These are phyloP conservation scores for Kradibia gibbosae DNA, from an alignment of 1,140 invertebrate genomes.

Conservation along the genomic window DNA sequence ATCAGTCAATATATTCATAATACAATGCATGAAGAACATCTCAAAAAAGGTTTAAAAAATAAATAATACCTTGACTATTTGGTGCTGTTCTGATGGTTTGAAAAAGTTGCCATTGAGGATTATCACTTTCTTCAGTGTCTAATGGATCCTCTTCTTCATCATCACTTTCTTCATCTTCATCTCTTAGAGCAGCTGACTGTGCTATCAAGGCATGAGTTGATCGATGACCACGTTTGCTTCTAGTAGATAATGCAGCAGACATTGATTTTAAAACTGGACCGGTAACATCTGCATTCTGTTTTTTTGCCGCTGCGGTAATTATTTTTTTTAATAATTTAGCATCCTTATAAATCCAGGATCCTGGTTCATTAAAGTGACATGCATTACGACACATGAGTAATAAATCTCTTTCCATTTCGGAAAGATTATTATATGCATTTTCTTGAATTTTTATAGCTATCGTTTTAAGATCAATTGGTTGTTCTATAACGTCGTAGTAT, in stretches of 20 bases:
- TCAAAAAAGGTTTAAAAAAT: background rate
- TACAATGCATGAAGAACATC: background rate
- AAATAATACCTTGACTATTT: slow-evolving; percentile 76
- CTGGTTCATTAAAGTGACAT: slow-evolving; percentile 96
- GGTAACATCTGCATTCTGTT: slow-evolving; percentile 63
- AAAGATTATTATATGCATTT: slow-evolving; percentile 81
- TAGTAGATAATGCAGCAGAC: slow-evolving; percentile 68
- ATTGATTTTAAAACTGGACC: slow-evolving; percentile 58
- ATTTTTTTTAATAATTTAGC: slow-evolving; percentile 91
- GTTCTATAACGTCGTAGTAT: slow-evolving; percentile 96
- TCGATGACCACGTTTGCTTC: slow-evolving; percentile 72
- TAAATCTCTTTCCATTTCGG: slow-evolving; percentile 93
- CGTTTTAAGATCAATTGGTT: slow-evolving; percentile 95
- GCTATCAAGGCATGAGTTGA: slow-evolving; percentile 71
- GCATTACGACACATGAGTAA: slow-evolving; percentile 95
- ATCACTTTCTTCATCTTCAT: slow-evolving; percentile 77
- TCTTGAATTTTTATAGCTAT: slow-evolving; percentile 94
- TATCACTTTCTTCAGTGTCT: slow-evolving; percentile 78
- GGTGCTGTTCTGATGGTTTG: slow-evolving; percentile 82
- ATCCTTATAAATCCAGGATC: slow-evolving; percentile 97
- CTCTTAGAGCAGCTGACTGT: slow-evolving; percentile 69
- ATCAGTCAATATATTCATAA: no score
- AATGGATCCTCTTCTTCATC: slow-evolving; percentile 78
- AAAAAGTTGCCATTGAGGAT: slow-evolving; percentile 86
- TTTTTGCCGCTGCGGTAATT: slow-evolving; percentile 71